A percentile compares a stretch with the other conserved stretches of the same genome.
phyloP scores from a whole-genome alignment of 2,113 vertebrate species.

The Petromus typicus region DNA sequence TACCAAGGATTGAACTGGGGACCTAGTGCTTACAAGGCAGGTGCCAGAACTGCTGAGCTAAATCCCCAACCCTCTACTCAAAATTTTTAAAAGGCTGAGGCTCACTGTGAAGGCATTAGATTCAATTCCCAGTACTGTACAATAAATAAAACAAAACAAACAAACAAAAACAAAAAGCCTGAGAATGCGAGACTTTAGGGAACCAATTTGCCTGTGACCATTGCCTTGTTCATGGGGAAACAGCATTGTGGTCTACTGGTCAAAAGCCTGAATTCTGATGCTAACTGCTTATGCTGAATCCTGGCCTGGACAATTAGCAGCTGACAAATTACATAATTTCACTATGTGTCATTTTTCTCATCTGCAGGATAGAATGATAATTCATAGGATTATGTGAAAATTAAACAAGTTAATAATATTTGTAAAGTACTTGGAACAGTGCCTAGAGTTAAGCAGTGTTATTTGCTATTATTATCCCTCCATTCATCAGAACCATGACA shows the following conservation, averaged over 20 bases:
- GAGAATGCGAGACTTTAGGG: not conserved
- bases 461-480: constrained; percentile 43
- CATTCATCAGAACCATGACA: constrained; percentile 58
- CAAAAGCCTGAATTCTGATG: constrained; percentile 9
- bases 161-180: not conserved
- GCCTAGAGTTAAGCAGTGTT: constrained; percentile 55
- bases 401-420: constrained; percentile 53
- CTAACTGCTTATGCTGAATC: constrained; percentile 13
- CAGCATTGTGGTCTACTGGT: not conserved
- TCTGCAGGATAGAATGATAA: constrained; percentile 42
- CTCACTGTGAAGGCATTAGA: not conserved
- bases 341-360: constrained; percentile 40
- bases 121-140: not conserved
- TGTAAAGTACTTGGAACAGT: constrained; percentile 57
- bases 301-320: constrained; percentile 41
- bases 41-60: too few species aligned
- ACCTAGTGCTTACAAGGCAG: too few species aligned
- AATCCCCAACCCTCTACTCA: not conserved
- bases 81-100: not conserved
- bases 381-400: constrained; percentile 51
- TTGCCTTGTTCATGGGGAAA: not conserved
- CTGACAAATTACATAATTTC: not conserved
- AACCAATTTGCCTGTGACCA: not conserved
- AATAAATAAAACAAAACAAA: not conserved
- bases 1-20: too few species aligned